These are phyloP conservation scores for Toxotes jaculatrix DNA, from an alignment of 2,113 vertebrate species.

Conservation along the genomic window DNA sequence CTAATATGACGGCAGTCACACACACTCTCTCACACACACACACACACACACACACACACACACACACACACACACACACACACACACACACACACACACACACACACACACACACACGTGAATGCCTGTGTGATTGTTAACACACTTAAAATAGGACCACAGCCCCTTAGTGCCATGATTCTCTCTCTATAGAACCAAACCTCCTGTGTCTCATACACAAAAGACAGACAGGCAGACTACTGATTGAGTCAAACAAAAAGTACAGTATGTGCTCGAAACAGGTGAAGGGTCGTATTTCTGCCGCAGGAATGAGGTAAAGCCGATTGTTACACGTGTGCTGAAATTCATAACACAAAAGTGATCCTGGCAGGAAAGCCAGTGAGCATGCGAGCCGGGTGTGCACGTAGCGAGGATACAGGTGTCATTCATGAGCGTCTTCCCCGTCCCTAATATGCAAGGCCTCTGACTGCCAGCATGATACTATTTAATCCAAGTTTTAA, in stretches of 20 bases:
- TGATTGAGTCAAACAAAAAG: constrained; percentile 39
- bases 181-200: not conserved
- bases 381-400: constrained; percentile 16
- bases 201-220: constrained; percentile 11
- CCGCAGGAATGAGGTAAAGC: constrained; percentile 50
- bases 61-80: constrained; percentile 43
- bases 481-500: not conserved
- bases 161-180: not conserved
- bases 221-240: constrained; percentile 20
- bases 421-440: constrained; percentile 13
- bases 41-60: constrained; percentile 43
- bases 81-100: constrained; percentile 43
- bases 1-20: constrained; percentile 27
- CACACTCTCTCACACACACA: constrained; percentile 20
- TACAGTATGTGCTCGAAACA: constrained; percentile 25
- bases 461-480: not conserved
- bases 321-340: constrained; percentile 18
- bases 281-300: constrained; percentile 43
- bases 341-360: constrained; percentile 35
- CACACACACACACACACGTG: constrained; percentile 31
- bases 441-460: not conserved
- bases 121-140: constrained; percentile 7
- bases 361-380: constrained; percentile 36
- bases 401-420: constrained; percentile 43
- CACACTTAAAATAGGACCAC: constrained; percentile 6